Evolutionary conservation across 2,113 vertebrate species (phyloP).

Genomic region (Sphaerodactylus townsendi): DNA sequence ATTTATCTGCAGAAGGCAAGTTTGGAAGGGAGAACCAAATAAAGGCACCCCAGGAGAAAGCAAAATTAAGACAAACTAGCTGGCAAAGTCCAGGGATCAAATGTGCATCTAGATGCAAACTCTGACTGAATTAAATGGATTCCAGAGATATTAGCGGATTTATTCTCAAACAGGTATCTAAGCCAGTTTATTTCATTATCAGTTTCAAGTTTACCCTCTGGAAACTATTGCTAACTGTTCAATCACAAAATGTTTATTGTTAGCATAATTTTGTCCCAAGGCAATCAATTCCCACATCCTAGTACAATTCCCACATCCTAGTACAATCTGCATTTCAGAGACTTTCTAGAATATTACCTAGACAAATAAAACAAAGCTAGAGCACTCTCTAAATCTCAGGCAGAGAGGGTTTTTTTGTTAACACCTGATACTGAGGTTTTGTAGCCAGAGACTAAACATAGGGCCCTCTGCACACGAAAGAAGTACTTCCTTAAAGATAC

Average conservation of each 20-base stretch:
- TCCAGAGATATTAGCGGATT: background rate
- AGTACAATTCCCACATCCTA: too few species aligned
- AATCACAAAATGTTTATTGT: background rate
- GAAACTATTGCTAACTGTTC: background rate
- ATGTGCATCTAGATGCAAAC: background rate
- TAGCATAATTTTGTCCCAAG: background rate
- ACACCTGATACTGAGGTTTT: too few species aligned
- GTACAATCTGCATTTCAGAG: background rate
- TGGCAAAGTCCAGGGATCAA: background rate
- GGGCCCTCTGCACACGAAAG: too few species aligned
- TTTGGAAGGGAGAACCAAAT: background rate
- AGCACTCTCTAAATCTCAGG: too few species aligned
- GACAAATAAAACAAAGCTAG: too few species aligned
- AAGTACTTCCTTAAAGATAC: too few species aligned
- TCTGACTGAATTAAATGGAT: background rate
- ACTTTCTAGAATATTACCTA: too few species aligned
- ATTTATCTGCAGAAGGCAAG: conserved; percentile 76
- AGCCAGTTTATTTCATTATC: background rate
- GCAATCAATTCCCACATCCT: background rate
- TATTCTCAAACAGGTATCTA: background rate
- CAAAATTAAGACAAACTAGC: background rate
- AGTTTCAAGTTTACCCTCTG: background rate
- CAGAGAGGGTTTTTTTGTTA: too few species aligned
- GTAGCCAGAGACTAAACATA: too few species aligned
- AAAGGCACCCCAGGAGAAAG: background rate